phyloP scores from a whole-genome alignment of 2,888 invertebrate species.

The Agrochola macilenta region DNA sequence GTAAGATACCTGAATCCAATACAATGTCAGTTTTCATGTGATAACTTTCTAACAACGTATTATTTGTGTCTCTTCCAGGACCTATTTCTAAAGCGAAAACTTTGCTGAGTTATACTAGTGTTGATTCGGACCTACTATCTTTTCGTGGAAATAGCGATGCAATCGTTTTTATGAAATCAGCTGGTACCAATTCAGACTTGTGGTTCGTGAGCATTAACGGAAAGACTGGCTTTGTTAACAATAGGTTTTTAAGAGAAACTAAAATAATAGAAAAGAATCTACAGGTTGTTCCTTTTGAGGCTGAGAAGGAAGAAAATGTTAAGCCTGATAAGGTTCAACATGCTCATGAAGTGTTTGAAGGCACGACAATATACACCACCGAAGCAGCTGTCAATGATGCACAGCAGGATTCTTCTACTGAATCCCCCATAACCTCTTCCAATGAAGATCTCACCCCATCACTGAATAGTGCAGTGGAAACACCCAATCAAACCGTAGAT shows the following conservation, averaged over 20 bases:
- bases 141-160: constrained; percentile 91
- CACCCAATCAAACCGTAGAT: constrained; percentile 42
- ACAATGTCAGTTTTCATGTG: constrained; percentile 70
- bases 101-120: constrained; percentile 89
- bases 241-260: constrained; percentile 90
- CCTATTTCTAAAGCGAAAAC: constrained; percentile 92
- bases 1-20: constrained; percentile 84
- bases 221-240: constrained; percentile 92
- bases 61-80: constrained; percentile 82
- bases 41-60: constrained; percentile 70
- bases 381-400: constrained; percentile 68
- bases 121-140: constrained; percentile 90
- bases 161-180: constrained; percentile 93
- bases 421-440: constrained; percentile 48
- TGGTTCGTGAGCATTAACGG: constrained; percentile 94
- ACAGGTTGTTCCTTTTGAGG: constrained; percentile 78
- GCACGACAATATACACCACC: constrained; percentile 91
- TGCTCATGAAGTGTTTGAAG: constrained; percentile 91
- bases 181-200: constrained; percentile 90
- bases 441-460: constrained; percentile 65
- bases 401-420: constrained; percentile 65
- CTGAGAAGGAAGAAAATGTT: constrained; percentile 67
- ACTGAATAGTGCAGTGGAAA: constrained; percentile 55
- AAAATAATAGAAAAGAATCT: constrained; percentile 85
- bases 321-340: constrained; percentile 85